Conservation (phyloP, 2,888 invertebrate species). For the Luperina nickerlii region DNA sequence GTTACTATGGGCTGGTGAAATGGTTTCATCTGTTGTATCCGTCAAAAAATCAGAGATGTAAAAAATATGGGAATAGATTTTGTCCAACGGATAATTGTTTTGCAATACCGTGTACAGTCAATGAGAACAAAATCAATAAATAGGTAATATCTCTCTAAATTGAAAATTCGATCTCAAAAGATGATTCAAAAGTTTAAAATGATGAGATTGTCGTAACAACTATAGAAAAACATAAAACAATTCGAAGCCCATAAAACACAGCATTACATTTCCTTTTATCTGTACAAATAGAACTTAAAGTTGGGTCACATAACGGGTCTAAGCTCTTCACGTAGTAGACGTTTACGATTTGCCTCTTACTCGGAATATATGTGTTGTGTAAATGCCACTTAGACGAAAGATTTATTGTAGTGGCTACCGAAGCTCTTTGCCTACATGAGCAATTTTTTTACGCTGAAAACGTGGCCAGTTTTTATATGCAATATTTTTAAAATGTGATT, state of each 20-base stretch:
- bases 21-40: constrained; percentile 29
- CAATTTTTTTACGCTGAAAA: constrained; percentile 65
- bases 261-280: constrained; percentile 55
- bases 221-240: constrained; percentile 27
- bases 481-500: constrained; percentile 62
- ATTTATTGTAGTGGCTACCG: constrained; percentile 82
- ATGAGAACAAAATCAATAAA: not conserved
- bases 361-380: constrained; percentile 83
- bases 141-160: not conserved
- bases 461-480: constrained; percentile 64
- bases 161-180: not conserved
- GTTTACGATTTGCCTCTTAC: constrained; percentile 87
- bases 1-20: constrained; percentile 32
- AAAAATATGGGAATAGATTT: not conserved
- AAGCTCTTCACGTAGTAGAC: constrained; percentile 76
- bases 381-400: constrained; percentile 87
- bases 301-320: constrained; percentile 72
- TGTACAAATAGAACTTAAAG: constrained; percentile 62
- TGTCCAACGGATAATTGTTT: not conserved
- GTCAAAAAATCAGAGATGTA: not conserved
- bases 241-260: constrained; percentile 49
- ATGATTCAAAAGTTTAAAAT: not conserved
- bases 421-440: constrained; percentile 67
- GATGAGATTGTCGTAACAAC: constrained; percentile 5
- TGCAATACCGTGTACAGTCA: not conserved